phyloP scores from a whole-genome alignment of 1,140 invertebrate species.

The Heliconius nattereri region DNA sequence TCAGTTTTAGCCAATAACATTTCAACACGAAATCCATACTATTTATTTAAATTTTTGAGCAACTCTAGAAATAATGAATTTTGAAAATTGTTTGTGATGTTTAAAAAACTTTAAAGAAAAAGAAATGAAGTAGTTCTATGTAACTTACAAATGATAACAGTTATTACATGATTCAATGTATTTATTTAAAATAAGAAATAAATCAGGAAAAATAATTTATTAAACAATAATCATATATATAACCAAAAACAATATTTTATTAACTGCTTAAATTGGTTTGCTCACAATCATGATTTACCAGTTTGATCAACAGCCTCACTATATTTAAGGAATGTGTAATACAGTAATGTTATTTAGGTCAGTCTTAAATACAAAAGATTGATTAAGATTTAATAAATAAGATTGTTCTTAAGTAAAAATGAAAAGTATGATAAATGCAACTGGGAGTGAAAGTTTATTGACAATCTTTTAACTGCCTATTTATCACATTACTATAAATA shows the following conservation, averaged over 20 bases:
- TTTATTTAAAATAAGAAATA: conserved; percentile 17
- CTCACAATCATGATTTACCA: conserved; percentile 58
- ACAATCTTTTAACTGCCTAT: conserved; percentile 21
- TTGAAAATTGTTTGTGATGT: too few relatives aligned
- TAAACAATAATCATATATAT: conserved; percentile 39
- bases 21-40: neutral
- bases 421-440: conserved; percentile 41
- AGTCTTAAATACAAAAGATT: conserved; percentile 50
- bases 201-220: conserved; percentile 21
- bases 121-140: too few relatives aligned
- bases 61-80: too few relatives aligned
- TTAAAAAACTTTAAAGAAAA: too few relatives aligned
- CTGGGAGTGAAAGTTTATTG: conserved; percentile 22
- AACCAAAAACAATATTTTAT: conserved; percentile 60
- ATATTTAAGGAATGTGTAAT: conserved; percentile 67
- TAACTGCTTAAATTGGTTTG: conserved; percentile 71
- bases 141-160: too few relatives aligned
- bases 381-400: conserved; percentile 41
- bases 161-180: neutral
- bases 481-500: conserved; percentile 15
- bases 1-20: neutral
- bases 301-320: conserved; percentile 63
- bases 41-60: neutral
- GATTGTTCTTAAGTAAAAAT: conserved; percentile 43
- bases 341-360: conserved; percentile 41